Evolutionary conservation across 2,888 invertebrate species (phyloP).

Genomic region (Micoletzkya japonica): DNA sequence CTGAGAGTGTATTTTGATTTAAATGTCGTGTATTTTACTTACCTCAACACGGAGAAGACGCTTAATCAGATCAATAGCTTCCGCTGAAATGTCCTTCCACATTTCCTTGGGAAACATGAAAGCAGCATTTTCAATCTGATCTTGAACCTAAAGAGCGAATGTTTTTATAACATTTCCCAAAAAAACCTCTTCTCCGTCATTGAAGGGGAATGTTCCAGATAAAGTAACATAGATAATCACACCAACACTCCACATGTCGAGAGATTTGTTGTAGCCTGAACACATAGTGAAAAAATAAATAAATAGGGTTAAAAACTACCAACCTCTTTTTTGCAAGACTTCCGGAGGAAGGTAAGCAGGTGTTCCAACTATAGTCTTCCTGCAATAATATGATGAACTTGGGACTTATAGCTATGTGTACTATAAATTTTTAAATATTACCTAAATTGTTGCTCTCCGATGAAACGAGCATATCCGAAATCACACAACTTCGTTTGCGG

Average conservation of each 20-base stretch:
- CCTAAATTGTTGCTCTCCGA: slow-evolving; percentile 51
- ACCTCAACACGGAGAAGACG: slow-evolving; percentile 84
- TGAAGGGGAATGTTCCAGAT: slow-evolving; percentile 98
- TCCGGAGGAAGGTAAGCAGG: slow-evolving; percentile 80
- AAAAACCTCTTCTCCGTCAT: slow-evolving; percentile 76
- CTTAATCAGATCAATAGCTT: slow-evolving; percentile 94
- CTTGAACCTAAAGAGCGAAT: slow-evolving; percentile 79
- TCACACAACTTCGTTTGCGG: slow-evolving; percentile 64
- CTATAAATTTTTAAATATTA: background rate
- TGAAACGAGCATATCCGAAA: slow-evolving; percentile 63
- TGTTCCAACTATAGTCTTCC: slow-evolving; percentile 63
- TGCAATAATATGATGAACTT: slow-evolving; percentile 37
- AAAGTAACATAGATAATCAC: slow-evolving; percentile 94
- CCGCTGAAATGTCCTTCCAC: slow-evolving; percentile 91
- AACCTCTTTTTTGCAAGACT: slow-evolving; percentile 89
- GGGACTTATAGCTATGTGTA: background rate
- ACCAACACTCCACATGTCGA: slow-evolving; percentile 99
- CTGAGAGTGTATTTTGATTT: slow-evolving; percentile 36
- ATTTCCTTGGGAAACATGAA: slow-evolving; percentile 99
- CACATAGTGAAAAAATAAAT: background rate
- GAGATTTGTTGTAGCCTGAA: slow-evolving; percentile 85
- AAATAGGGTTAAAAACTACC: background rate
- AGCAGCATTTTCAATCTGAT: slow-evolving; percentile 98
- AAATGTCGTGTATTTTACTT: background rate
- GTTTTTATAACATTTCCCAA: background rate